Conservation (phyloP, 1,140 invertebrate genomes). For the Anastrepha ludens region DNA sequence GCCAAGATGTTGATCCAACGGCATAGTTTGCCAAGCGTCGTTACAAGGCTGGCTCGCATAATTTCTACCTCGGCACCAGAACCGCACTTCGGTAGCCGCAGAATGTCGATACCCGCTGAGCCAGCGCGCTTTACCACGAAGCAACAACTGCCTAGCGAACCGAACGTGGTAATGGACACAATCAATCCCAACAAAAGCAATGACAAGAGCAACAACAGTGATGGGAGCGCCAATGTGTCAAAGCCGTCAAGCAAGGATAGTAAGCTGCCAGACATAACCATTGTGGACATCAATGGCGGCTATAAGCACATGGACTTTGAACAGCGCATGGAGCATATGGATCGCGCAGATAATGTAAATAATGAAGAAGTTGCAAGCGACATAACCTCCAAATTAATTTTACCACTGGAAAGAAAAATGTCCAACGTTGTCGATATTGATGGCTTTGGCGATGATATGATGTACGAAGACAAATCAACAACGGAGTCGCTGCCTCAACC, state of each 20-base stretch:
- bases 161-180: neutral
- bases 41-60: neutral
- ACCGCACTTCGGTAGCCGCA: neutral
- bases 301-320: slow-evolving; percentile 36
- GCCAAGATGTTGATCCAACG: neutral
- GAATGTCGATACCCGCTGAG: neutral
- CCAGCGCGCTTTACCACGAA: neutral
- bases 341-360: neutral
- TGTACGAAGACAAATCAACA: neutral
- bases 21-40: neutral
- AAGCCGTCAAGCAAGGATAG: neutral
- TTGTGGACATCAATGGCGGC: slow-evolving; percentile 26
- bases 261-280: slow-evolving; percentile 2
- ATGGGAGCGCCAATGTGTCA: neutral
- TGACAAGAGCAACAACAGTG: too few relatives aligned
- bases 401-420: neutral
- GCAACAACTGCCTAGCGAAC: neutral
- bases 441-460: slow-evolving; percentile 21
- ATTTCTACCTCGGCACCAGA: slow-evolving; percentile 19
- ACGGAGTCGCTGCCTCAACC: neutral
- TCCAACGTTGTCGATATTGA: neutral
- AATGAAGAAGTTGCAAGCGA: neutral
- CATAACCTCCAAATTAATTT: too few relatives aligned
- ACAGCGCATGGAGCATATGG: slow-evolving; percentile 33
- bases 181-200: neutral